These are phyloP conservation scores for Lepus americanus DNA, from an alignment of 2,113 vertebrate species.

Conservation along the genomic window DNA sequence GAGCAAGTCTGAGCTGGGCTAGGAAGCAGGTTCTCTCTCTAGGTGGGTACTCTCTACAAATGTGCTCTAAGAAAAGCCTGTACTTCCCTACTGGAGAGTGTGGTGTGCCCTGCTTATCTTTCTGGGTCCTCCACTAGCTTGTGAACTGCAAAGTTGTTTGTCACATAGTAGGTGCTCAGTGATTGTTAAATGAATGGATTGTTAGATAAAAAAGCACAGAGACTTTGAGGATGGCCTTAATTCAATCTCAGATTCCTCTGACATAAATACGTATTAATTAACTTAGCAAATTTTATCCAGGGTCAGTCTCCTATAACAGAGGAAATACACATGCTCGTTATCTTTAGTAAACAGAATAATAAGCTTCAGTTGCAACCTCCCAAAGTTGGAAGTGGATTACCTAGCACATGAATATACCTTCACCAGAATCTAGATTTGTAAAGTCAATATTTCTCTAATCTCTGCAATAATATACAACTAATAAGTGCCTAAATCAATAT, in stretches of 20 bases:
- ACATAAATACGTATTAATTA: background rate
- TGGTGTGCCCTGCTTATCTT: background rate
- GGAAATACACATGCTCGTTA: slow-evolving; percentile 12
- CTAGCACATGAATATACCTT: background rate
- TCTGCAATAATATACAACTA: slow-evolving; percentile 25
- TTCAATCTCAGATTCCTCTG: background rate
- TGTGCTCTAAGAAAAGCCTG: background rate
- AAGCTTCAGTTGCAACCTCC: background rate
- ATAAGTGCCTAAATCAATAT: slow-evolving; percentile 73
- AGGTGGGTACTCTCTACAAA: background rate
- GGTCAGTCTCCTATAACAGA: background rate
- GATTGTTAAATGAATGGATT: background rate
- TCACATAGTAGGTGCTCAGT: background rate
- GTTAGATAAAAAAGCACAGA: background rate
- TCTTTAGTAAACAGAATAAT: slow-evolving; percentile 8
- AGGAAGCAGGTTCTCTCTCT: background rate
- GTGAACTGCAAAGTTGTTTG: background rate
- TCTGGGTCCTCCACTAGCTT: background rate
- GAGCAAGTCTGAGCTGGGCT: background rate
- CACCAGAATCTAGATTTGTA: background rate
- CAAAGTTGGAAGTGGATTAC: slow-evolving; percentile 1
- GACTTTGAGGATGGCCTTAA: background rate
- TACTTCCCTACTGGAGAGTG: background rate
- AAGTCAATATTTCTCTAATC: slow-evolving; percentile 42
- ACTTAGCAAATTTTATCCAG: slow-evolving; percentile 43